A percentile compares a stretch with the other conserved stretches of the same genome.
These are phyloP conservation scores for Halcyon badia DNA, from an alignment of 2,797 vertebrate genomes.

Conservation along the genomic window DNA sequence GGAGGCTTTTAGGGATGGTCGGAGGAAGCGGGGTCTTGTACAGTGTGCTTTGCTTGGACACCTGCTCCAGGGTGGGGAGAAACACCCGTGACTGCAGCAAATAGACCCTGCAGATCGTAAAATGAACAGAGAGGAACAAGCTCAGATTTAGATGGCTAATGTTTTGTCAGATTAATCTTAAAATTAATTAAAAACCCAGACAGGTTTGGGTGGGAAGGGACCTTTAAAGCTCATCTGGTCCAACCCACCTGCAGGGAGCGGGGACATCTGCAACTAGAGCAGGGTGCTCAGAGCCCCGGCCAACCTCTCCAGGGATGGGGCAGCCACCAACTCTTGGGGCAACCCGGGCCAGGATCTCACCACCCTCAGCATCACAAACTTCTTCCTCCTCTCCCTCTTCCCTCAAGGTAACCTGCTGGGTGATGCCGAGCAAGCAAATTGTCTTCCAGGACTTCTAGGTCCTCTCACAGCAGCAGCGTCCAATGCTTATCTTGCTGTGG, in stretches of 20 bases:
- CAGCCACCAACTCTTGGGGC: not conserved
- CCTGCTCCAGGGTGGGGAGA: not conserved
- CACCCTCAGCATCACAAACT: not conserved
- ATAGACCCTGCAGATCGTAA: not conserved
- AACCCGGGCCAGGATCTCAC: not conserved
- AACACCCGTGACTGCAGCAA: not conserved
- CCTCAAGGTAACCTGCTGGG: not conserved
- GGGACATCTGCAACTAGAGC: not conserved
- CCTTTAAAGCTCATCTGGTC: not conserved
- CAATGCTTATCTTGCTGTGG: not conserved
- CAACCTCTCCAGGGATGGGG: not conserved
- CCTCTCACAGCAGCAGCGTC: not conserved
- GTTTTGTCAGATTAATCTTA: not conserved
- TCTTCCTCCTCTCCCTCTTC: not conserved
- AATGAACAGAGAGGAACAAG: not conserved
- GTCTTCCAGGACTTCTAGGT: not conserved
- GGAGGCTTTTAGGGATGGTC: rapidly evolving
- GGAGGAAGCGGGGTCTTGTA: rapidly evolving
- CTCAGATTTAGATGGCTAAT: not conserved
- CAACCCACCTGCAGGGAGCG: not conserved
- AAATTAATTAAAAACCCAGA: not conserved
- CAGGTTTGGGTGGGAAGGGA: not conserved
- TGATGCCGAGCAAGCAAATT: not conserved
- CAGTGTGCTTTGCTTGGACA: rapidly evolving
- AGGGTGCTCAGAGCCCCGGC: no score